A percentile compares a stretch with the other conserved stretches of the same genome.
These are phyloP conservation scores for Craterocephalus amniculus DNA, from an alignment of 2,797 vertebrate genomes.

Conservation along the genomic window DNA sequence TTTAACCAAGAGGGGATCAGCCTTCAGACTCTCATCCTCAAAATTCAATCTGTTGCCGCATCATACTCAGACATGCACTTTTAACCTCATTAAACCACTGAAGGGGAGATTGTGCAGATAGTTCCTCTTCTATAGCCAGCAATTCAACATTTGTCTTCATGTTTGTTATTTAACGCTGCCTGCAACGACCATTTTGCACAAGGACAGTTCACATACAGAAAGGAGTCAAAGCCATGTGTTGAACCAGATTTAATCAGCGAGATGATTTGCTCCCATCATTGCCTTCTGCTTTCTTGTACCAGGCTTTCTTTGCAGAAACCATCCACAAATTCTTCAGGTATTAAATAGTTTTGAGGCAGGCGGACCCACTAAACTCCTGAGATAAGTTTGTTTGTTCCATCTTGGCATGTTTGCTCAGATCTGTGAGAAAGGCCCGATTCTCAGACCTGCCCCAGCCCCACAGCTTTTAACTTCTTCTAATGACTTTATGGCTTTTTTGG, in stretches of 20 bases:
- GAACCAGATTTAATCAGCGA: too few species aligned
- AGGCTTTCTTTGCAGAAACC: neutral
- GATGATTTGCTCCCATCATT: neutral
- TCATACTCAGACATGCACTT: too few species aligned
- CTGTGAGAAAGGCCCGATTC: constrained; percentile 16
- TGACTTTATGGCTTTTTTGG: constrained; percentile 47
- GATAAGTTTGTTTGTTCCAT: constrained; percentile 41
- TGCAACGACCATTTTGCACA: too few species aligned
- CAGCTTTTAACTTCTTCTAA: constrained; percentile 37
- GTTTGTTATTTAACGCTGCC: too few species aligned
- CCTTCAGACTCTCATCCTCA: neutral
- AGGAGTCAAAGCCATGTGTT: too few species aligned
- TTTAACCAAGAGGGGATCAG: too few species aligned
- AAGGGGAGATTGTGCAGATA: neutral
- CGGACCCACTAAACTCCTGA: constrained; percentile 19
- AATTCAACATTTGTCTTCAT: too few species aligned
- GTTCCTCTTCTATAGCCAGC: too few species aligned
- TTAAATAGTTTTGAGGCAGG: constrained; percentile 16
- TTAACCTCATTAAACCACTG: too few species aligned
- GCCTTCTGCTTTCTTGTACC: neutral
- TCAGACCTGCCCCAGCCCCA: constrained; percentile 7
- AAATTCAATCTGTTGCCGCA: neutral
- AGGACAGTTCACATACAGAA: neutral
- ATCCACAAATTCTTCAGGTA: neutral
- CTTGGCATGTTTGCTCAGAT: constrained; percentile 10